Evolutionary conservation across 2,797 vertebrate genomes (phyloP).

Genomic region (Sebastes cheni): DNA sequence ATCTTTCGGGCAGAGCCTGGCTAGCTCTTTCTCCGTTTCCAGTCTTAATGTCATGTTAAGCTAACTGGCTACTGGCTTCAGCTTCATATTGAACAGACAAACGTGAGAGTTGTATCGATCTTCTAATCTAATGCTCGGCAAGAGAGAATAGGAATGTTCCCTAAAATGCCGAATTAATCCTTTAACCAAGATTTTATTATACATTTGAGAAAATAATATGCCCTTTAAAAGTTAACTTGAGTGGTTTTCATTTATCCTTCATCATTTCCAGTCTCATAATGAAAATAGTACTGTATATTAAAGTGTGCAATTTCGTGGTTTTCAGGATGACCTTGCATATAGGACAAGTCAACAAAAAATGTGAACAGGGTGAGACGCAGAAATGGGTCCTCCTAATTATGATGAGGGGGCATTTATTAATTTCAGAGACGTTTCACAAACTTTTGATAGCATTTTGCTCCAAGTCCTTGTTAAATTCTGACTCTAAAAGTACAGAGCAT

Average conservation of each 20-base stretch:
- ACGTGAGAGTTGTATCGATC: neutral
- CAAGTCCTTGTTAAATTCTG: constrained; percentile 16
- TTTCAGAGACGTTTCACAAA: constrained; percentile 33
- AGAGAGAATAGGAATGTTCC: neutral
- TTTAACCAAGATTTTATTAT: neutral
- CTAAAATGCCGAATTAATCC: neutral
- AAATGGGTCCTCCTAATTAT: constrained; percentile 23
- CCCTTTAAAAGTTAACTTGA: neutral
- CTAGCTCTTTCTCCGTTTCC: neutral
- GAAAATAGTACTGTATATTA: neutral
- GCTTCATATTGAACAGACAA: neutral
- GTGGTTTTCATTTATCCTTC: neutral
- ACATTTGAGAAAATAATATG: neutral
- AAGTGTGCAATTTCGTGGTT: neutral
- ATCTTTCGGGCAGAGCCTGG: neutral
- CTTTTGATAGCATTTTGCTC: constrained; percentile 38
- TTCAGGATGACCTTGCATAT: constrained; percentile 46
- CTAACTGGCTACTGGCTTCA: neutral
- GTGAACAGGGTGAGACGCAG: constrained; percentile 23
- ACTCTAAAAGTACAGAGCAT: constrained; percentile 21
- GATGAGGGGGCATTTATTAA: constrained; percentile 38
- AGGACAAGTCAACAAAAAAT: constrained; percentile 43
- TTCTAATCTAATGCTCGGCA: neutral
- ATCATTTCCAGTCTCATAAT: neutral
- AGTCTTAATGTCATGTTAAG: neutral